phyloP scores from a whole-genome alignment of 1,140 invertebrate genomes.

The Bactericera cockerelli region DNA sequence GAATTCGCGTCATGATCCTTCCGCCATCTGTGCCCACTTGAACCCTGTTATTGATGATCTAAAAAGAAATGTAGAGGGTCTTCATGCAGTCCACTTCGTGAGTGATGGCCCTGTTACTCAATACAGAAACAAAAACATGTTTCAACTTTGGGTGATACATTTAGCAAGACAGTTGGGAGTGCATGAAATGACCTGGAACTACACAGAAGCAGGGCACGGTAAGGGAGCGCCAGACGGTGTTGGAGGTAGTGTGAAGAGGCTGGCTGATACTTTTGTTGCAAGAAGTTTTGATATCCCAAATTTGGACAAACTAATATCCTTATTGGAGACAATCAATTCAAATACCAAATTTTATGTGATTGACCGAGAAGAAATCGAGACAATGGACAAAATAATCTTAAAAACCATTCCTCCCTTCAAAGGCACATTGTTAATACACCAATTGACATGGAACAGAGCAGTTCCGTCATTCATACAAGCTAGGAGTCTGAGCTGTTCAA shows the following conservation, averaged over 20 bases:
- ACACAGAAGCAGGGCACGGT: constrained; percentile 30
- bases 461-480: neutral
- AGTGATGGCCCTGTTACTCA: constrained; percentile 19
- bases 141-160: constrained; percentile 17
- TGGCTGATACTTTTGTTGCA: constrained; percentile 26
- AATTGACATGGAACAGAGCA: constrained; percentile 8
- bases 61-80: constrained; percentile 19
- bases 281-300: constrained; percentile 24
- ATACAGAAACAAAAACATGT: constrained; percentile 20
- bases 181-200: constrained; percentile 27
- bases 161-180: constrained; percentile 17
- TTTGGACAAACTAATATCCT: constrained; percentile 13
- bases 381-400: constrained; percentile 8
- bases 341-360: constrained; percentile 12
- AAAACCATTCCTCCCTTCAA: constrained; percentile 11
- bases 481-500: constrained; percentile 3
- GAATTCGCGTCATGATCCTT: constrained; percentile 26
- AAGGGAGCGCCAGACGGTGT: constrained; percentile 32
- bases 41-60: constrained; percentile 24
- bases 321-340: constrained; percentile 1
- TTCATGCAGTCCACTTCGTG: constrained; percentile 18
- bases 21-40: constrained; percentile 27
- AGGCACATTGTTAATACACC: constrained; percentile 14
- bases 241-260: constrained; percentile 29
- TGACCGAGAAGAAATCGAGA: constrained; percentile 11